A percentile compares a stretch with the other conserved stretches of the same genome.
phyloP scores from a whole-genome alignment of 2,888 invertebrate genomes.

The Ectobius pallidus region DNA sequence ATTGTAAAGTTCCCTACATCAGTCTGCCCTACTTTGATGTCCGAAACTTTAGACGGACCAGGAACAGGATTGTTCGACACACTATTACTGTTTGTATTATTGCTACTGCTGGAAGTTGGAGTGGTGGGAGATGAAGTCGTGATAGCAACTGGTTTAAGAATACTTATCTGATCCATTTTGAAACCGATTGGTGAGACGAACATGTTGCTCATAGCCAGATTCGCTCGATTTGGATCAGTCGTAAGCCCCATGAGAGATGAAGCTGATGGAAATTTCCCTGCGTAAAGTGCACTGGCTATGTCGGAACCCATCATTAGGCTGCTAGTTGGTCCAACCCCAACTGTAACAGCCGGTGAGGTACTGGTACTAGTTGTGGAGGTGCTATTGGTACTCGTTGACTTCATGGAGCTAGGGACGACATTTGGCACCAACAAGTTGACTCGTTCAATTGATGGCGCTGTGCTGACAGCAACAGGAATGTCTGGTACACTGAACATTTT shows the following conservation, averaged over 20 bases:
- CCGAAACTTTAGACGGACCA: conserved; percentile 45
- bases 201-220: conserved; percentile 61
- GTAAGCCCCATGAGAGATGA: conserved; percentile 43
- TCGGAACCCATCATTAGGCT: conserved; percentile 53
- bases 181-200: conserved; percentile 75
- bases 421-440: conserved; percentile 53
- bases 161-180: conserved; percentile 66
- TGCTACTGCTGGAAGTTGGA: background rate
- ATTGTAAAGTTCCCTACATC: conserved; percentile 23
- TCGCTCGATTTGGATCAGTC: conserved; percentile 32
- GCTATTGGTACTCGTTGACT: conserved; percentile 49
- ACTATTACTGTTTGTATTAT: background rate
- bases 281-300: conserved; percentile 71
- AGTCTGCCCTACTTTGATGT: conserved; percentile 28
- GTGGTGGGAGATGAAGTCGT: conserved; percentile 56
- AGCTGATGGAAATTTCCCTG: conserved; percentile 64
- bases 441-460: conserved; percentile 43
- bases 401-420: conserved; percentile 54
- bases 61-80: conserved; percentile 56
- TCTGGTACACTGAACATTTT: conserved; percentile 31
- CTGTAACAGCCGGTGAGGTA: conserved; percentile 9
- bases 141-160: conserved; percentile 64
- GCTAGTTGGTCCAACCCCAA: conserved; percentile 18
- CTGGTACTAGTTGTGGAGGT: conserved; percentile 7
- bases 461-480: conserved; percentile 29